Percentiles rank a stretch among this genome's conserved stretches.
phyloP scores from a whole-genome alignment of 1,140 invertebrate species.

The Aethina tumida region DNA sequence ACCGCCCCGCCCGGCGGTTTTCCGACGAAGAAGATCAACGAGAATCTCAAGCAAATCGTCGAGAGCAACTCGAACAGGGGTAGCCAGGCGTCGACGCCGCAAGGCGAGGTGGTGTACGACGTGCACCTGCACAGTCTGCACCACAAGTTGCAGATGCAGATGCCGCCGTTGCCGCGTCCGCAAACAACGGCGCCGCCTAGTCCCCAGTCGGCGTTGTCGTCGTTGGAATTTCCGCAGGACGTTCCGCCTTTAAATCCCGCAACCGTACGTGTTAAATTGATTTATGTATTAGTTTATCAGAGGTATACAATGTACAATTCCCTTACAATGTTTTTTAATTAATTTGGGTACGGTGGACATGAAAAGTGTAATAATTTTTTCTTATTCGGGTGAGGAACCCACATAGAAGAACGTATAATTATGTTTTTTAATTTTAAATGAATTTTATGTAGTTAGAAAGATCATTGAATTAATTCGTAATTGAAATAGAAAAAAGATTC shows the following conservation, averaged over 20 bases:
- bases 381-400: too few relatives aligned
- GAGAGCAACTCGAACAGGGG: conserved; percentile 25
- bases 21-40: conserved; percentile 17
- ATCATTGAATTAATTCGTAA: too few relatives aligned
- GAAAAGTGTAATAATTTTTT: too few relatives aligned
- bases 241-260: background rate
- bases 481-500: too few relatives aligned
- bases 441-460: too few relatives aligned
- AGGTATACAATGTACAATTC: too few relatives aligned
- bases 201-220: conserved; percentile 23
- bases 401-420: too few relatives aligned
- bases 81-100: conserved; percentile 48
- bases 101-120: conserved; percentile 39
- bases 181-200: conserved; percentile 26
- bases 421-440: too few relatives aligned
- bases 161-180: conserved; percentile 20
- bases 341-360: too few relatives aligned
- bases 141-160: conserved; percentile 46
- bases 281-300: too few relatives aligned
- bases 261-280: background rate
- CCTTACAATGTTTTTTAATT: too few relatives aligned
- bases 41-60: conserved; percentile 20
- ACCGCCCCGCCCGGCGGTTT: conserved; percentile 7
- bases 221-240: conserved; percentile 27
- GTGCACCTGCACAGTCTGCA: conserved; percentile 48